phyloP scores from a whole-genome alignment of 2,888 invertebrate species.

The Drepanosiphum platanoidis region DNA sequence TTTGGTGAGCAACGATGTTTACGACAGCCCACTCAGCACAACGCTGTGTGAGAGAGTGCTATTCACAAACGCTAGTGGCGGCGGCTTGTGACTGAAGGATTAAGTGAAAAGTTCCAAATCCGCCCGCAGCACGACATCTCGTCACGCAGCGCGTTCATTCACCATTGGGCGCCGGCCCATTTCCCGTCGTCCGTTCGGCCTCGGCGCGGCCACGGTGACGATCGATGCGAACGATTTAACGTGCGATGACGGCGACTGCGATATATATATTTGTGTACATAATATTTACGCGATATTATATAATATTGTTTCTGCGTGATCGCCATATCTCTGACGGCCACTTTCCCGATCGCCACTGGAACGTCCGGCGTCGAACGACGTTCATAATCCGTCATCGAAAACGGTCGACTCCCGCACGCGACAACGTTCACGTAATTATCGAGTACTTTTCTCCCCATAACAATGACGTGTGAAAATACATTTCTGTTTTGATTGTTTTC shows the following conservation, averaged over 20 bases:
- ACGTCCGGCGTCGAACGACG: too few relatives aligned
- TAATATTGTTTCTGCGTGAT: too few relatives aligned
- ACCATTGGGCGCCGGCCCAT: not conserved
- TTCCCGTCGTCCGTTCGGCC: not conserved
- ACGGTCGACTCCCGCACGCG: too few relatives aligned
- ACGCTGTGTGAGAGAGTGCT: too few relatives aligned
- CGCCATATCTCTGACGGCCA: too few relatives aligned
- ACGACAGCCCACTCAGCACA: constrained; percentile 18
- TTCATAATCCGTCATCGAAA: too few relatives aligned
- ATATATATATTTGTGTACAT: too few relatives aligned
- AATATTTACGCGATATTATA: too few relatives aligned
- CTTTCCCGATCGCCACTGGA: not conserved
- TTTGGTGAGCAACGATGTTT: constrained; percentile 8
- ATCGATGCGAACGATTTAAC: constrained; percentile 47
- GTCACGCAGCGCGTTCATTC: constrained; percentile 7
- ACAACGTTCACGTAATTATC: too few relatives aligned
- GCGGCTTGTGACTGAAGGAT: not conserved
- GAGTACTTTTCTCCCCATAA: too few relatives aligned
- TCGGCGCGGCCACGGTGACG: not conserved
- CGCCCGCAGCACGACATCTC: constrained; percentile 34
- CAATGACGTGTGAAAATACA: too few relatives aligned
- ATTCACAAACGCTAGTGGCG: not conserved
- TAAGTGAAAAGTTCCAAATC: constrained; percentile 47
- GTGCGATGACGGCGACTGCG: not conserved
- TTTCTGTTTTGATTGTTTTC: too few relatives aligned